phyloP scores from a whole-genome alignment of 2,888 invertebrate genomes.

The Cecidostiba fungosa region DNA sequence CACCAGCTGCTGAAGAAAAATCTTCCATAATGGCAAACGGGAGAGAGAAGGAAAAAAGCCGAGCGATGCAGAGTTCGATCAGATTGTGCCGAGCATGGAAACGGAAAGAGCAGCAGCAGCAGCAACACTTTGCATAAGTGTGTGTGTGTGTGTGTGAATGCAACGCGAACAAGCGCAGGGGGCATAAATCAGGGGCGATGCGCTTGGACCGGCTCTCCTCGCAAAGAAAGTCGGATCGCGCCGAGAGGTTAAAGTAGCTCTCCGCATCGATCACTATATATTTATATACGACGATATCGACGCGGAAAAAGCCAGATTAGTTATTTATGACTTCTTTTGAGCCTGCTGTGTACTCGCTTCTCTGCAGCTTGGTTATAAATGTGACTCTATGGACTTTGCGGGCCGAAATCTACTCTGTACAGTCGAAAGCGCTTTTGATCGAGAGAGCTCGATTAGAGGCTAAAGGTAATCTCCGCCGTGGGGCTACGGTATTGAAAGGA shows the following conservation, averaged over 20 bases:
- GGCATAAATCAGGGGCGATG: not conserved
- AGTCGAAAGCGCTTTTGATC: conserved; percentile 19
- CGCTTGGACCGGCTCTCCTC: not conserved
- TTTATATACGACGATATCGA: not conserved
- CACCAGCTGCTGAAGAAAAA: not conserved
- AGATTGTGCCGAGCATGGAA: not conserved
- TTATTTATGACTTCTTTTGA: conserved; percentile 37
- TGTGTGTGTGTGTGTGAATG: not conserved
- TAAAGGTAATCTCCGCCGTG: not conserved
- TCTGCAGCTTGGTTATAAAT: conserved; percentile 25
- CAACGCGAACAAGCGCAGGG: not conserved
- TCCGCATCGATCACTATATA: conserved; percentile 29
- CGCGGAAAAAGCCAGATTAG: conserved; percentile 26
- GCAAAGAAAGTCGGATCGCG: not conserved
- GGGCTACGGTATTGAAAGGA: conserved; percentile 17
- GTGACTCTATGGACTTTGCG: not conserved
- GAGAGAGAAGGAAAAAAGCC: no score
- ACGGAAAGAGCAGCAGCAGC: not conserved
- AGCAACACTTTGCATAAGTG: not conserved
- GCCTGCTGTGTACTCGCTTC: not conserved
- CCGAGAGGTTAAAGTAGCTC: conserved; percentile 23
- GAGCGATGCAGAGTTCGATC: not conserved
- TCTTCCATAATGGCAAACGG: no score
- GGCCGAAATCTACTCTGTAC: not conserved
- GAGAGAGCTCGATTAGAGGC: conserved; percentile 11